phyloP scores from a whole-genome alignment of 2,797 vertebrate species.

The Remorina albescens region DNA sequence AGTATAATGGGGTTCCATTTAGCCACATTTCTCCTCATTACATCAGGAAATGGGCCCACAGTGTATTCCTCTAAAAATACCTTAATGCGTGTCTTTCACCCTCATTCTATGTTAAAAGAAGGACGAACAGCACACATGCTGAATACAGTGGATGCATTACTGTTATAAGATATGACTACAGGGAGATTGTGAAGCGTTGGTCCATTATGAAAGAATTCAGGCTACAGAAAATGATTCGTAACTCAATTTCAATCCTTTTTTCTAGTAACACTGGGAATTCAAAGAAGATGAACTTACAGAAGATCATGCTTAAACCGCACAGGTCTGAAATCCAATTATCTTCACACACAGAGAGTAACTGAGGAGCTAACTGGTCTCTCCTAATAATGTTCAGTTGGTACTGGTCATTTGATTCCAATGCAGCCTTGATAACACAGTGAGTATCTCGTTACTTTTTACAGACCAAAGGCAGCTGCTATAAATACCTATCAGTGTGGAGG shows the following conservation, averaged over 20 bases:
- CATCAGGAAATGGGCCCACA: conserved; percentile 72
- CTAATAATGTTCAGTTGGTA: conserved; percentile 22
- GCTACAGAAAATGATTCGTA: conserved; percentile 36
- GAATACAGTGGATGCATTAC: conserved; percentile 23
- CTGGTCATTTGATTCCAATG: conserved; percentile 32
- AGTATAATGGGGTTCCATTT: conserved; percentile 61
- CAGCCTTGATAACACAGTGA: conserved; percentile 41
- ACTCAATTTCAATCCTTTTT: conserved; percentile 46
- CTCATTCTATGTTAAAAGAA: conserved; percentile 48
- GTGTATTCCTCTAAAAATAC: conserved; percentile 63
- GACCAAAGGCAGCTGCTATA: conserved; percentile 46
- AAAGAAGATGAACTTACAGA: conserved; percentile 89
- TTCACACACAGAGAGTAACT: neutral
- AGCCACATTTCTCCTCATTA: conserved; percentile 70
- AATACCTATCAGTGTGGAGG: conserved; percentile 44
- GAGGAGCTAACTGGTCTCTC: conserved; percentile 9
- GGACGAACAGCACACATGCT: conserved; percentile 6
- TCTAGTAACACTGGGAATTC: conserved; percentile 90
- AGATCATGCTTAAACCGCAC: conserved; percentile 90
- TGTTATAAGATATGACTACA: conserved; percentile 36
- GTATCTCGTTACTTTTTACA: conserved; percentile 50
- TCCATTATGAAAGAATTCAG: conserved; percentile 31
- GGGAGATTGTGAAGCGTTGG: conserved; percentile 3
- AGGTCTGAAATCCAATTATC: conserved; percentile 88
- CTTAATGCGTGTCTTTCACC: conserved; percentile 59